Evolutionary conservation across 2,797 vertebrate genomes (phyloP).

Genomic region (Oceanodroma leucorhoa): DNA sequence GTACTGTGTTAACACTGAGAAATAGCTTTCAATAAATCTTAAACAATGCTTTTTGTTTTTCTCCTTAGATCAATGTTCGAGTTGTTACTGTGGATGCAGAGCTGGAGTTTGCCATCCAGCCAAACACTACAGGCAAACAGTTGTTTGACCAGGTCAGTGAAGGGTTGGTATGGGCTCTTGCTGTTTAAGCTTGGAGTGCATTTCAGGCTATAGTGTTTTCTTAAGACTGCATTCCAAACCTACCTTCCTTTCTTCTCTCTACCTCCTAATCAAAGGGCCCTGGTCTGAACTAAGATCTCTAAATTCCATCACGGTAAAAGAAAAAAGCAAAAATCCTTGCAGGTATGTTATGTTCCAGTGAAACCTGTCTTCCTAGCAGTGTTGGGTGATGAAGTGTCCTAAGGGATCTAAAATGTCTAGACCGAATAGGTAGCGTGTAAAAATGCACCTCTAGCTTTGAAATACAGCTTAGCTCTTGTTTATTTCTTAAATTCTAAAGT

Average conservation of each 20-base stretch:
- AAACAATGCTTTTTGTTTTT: slow-evolving; percentile 45
- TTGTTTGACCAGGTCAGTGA: slow-evolving; percentile 95
- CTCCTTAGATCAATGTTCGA: slow-evolving; percentile 90
- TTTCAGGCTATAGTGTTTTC: neutral
- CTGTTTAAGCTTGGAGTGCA: neutral
- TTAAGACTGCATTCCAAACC: neutral
- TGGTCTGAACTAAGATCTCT: neutral
- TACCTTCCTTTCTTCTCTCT: neutral
- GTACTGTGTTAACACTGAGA: neutral
- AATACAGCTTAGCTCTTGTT: neutral
- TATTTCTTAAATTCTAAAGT: neutral
- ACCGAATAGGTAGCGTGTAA: neutral
- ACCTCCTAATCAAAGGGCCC: neutral
- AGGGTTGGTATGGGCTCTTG: neutral
- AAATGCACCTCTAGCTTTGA: neutral
- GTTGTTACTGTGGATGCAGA: slow-evolving; percentile 97
- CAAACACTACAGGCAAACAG: slow-evolving; percentile 93
- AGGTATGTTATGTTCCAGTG: neutral
- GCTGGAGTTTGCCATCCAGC: slow-evolving; percentile 97
- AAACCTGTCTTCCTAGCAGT: neutral
- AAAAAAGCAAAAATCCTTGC: neutral
- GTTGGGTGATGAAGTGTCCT: neutral
- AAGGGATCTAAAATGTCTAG: neutral
- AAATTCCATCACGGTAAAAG: neutral
- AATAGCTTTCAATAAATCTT: neutral